These are phyloP conservation scores for Phengaris alcon DNA, from an alignment of 2,888 invertebrate genomes.

Conservation along the genomic window DNA sequence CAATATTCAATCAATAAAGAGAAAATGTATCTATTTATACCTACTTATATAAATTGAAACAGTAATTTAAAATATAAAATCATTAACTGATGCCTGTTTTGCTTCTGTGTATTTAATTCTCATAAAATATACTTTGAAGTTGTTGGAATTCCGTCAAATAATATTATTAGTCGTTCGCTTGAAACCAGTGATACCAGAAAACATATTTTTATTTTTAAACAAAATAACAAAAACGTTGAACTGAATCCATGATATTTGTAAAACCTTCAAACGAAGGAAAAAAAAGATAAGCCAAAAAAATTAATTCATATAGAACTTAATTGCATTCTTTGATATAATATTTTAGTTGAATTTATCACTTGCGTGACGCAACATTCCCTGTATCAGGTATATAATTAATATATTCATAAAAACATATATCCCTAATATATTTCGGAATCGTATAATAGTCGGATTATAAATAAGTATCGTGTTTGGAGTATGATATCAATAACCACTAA, in stretches of 20 bases:
- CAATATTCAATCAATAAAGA: too few relatives aligned
- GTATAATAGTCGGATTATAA: neutral
- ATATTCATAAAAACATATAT: constrained; percentile 7
- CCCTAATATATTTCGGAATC: neutral
- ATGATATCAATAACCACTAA: too few relatives aligned
- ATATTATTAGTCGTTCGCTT: neutral
- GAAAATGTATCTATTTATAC: too few relatives aligned
- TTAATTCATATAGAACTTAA: neutral
- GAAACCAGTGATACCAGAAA: neutral
- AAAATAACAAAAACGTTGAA: neutral
- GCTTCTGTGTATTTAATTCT: neutral
- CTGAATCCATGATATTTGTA: neutral
- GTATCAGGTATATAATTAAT: neutral
- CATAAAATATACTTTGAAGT: neutral
- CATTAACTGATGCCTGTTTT: neutral
- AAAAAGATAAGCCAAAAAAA: neutral
- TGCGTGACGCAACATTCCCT: neutral
- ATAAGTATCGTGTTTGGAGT: neutral
- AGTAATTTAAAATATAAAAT: neutral
- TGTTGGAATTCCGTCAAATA: neutral
- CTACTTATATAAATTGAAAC: neutral
- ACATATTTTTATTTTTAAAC: neutral
- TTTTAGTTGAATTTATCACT: neutral
- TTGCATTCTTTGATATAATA: neutral
- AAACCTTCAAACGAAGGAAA: neutral